A percentile compares a stretch with the other conserved stretches of the same genome.
Conservation (phyloP, 2,797 vertebrate species). For the Cuniculus paca region DNA sequence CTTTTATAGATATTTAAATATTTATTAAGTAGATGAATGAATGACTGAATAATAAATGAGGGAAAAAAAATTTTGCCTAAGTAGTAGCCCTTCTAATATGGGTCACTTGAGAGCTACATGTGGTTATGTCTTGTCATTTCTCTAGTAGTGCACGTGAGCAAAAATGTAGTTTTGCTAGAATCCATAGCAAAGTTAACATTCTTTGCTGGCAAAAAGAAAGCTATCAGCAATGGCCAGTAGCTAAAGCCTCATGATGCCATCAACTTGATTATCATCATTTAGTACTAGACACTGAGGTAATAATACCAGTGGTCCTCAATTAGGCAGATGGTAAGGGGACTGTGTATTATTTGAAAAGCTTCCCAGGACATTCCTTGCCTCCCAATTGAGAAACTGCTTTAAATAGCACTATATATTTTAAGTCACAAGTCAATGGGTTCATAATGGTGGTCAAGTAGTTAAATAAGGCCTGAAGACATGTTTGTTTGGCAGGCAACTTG, state of each 20-base stretch:
- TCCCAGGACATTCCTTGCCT: constrained; percentile 17
- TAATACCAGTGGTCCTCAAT: background rate
- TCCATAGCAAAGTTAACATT: constrained; percentile 66
- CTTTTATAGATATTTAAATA: constrained; percentile 81
- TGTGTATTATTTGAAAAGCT: background rate
- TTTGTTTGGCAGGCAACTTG: constrained; percentile 5
- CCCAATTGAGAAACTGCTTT: constrained; percentile 43
- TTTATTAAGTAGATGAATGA: constrained; percentile 62
- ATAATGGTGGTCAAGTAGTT: constrained; percentile 17
- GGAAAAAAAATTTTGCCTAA: constrained; percentile 63
- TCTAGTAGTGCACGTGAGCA: constrained; percentile 52
- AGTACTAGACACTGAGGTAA: constrained; percentile 6
- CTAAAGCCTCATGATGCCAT: constrained; percentile 11
- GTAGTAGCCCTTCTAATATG: constrained; percentile 48
- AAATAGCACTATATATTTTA: constrained; percentile 10
- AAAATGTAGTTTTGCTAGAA: constrained; percentile 70
- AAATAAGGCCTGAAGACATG: background rate
- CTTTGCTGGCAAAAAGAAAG: constrained; percentile 68
- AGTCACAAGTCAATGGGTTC: constrained; percentile 51
- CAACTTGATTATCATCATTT: constrained; percentile 56
- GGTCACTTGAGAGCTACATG: constrained; percentile 70
- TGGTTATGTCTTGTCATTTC: constrained; percentile 65
- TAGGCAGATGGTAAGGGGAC: background rate
- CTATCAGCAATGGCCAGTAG: constrained; percentile 59
- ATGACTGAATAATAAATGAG: constrained; percentile 74